Base-by-base conservation (phyloP, 2,888 invertebrate genomes). In the Plusia festucae region DNA sequence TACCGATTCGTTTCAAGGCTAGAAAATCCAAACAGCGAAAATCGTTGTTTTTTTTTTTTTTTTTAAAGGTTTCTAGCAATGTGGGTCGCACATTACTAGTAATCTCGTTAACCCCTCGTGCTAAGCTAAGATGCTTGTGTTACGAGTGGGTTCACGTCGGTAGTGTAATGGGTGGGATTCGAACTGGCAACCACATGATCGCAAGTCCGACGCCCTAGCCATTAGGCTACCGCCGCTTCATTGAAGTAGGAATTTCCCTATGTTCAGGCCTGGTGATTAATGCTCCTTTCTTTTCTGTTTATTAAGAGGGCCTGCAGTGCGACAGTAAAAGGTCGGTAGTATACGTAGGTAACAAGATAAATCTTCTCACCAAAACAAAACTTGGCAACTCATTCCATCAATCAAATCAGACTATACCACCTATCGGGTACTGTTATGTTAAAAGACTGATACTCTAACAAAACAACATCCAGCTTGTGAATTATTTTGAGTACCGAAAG, bases 381-480 rank as follows among this genome's bases (percentile, higher is more conserved):
- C 20, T 49, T 49, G 46, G 46, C 46, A 49, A 49, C 46, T 49
- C 46, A 49, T 49, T 49, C 20, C 46, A 49, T 49, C 18, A 18
- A 49, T 49, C 46, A 49, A 49, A 49, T 49, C 46, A 2, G 18
- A 20, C 46, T 20, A 49, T 49, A 20, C 18, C 20, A 20, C 46
- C 0, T 49, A 20, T 11, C 18, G 46, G 20, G 20, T 20, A 49
- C 18, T 8, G 46, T 20, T 49, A 18, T 18, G 46, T 49, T 20
- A 49, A 49, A 49, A 20, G 46, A 18, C 20, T 20, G 46, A 49
- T 20, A 49, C 9, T 20, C 18, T 49, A 20, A 49, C 46, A 49
- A 46, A 46, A 18, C 8, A 46, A 18, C 18, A 9, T 46, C 46
- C 18, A 46, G 40, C n/a, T 46, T 46, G 46, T 9, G 46, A 18